Evolutionary conservation across 2,888 invertebrate species (phyloP).

Genomic region (Sympetrum striolatum): DNA sequence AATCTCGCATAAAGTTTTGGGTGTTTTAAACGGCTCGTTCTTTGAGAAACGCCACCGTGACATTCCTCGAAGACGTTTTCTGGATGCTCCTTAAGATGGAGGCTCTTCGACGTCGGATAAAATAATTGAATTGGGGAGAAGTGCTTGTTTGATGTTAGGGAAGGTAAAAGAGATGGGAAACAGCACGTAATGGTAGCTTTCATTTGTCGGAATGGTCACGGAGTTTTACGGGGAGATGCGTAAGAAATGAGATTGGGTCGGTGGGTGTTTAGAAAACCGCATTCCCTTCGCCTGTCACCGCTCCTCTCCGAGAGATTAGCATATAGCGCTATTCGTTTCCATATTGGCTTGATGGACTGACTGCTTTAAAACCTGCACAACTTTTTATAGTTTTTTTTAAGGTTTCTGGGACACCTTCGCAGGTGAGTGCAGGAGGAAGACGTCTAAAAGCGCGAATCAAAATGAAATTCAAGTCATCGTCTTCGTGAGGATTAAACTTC

Average conservation of each 20-base stretch:
- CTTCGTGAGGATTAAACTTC: no score
- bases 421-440: background rate
- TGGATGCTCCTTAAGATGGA: no score
- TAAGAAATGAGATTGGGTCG: background rate
- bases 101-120: no score
- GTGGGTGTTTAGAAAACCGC: background rate
- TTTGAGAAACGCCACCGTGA: no score
- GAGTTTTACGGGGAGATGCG: background rate
- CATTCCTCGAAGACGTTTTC: no score
- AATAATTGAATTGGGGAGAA: no score
- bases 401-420: background rate
- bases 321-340: background rate
- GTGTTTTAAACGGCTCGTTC: no score
- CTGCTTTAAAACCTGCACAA: background rate
- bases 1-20: no score
- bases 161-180: background rate
- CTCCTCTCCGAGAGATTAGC: background rate
- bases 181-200: background rate
- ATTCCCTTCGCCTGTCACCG: background rate
- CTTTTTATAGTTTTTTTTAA: background rate
- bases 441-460: background rate
- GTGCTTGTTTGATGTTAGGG: background rate
- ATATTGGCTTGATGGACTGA: background rate
- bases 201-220: background rate
- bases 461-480: background rate